Base-by-base conservation (phyloP, 2,113 vertebrate species). In the Tupaia chinensis region DNA sequence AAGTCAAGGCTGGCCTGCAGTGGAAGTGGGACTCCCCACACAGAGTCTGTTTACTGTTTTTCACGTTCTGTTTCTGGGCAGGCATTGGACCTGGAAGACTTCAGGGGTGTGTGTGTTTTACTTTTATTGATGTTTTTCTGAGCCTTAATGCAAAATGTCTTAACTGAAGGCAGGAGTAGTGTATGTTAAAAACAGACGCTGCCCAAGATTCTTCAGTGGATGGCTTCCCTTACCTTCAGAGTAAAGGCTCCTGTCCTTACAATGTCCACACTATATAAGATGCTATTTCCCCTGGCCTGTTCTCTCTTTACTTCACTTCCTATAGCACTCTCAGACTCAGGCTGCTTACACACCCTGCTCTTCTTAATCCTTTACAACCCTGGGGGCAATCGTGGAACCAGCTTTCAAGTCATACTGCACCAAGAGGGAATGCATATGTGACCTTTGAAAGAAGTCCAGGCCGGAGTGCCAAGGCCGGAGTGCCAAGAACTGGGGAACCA, bases 91-190 rank as follows among this genome's bases (percentile, higher is more conserved):
- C 58, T 81, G 29, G 56, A 89, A 65, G 2, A 44, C 93, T 84
- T 73, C 5, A 61, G 23, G 69, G 72, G 87, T 90, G 19, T 9
- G 15, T 56, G 3, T 54, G 11, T 70, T 69, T 23, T 0, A 80
- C 0, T 16, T 82, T 84, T 74, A 16, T 44, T 82, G 10, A 72
- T 78, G 25, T 60, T 84, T 78, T 77, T 74, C 2, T 61, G 34
- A 70, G 13, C 1, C 3, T 87, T 65, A 91, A 25, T 93, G 15
- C 8, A 12, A 60, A 60, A 54, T 73, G 17, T 90, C 14, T 94
- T 88, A 87, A 85, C 11, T 70, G 61, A 91, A 68, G 5, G 19
- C 14, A 95, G 25, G 34, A 10, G 27, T 79, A n/a, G 70, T 72
- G 15, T 29, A n/a, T 56, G 9, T 16, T 23, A 79, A 92, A 78